Evolutionary conservation across 2,113 vertebrate genomes (phyloP), one percentile per base, ranked within the genome.

Genomic region (Scophthalmus maximus): DNA sequence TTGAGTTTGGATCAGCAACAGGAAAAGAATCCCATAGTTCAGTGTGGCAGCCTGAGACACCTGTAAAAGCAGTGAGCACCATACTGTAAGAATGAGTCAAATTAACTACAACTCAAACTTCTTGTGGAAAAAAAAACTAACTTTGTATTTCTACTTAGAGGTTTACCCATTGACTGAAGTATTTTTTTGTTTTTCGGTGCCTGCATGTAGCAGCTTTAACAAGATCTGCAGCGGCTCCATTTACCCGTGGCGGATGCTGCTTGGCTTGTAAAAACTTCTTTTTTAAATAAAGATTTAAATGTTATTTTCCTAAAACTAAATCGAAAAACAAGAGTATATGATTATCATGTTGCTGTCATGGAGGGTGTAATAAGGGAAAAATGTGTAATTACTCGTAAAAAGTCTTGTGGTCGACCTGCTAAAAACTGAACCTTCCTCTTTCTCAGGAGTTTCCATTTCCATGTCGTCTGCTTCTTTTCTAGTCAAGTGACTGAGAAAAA

Each of bases 371-470:
- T 64, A 46, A 52, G 51, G 27, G 32, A 30, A 8, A 63, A 65
- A 51, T 9, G 12, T 68, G 18, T 29, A 12, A 36, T 30, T 59
- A 26, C 30, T 68, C 62, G 36, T 52, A 30, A 6, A n/a, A 71
- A 30, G 67, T 82, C 23, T 51, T 81, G 57, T 55, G 47, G 71
- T 74, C 56, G 22, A 74, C 46, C 53, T 12, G 8, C 30, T 81
- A 3, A 73, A n/a, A 68, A 75, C 58, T 68, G 60, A 78, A 80
- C 69, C 74, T 75, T 83, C 87, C 88, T 78, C 79, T 88, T 88
- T 92, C 90, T 91, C 89, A 90, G 88, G 84, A 87, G 63, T 60
- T 84, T 57, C 51, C 51, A 68, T 51, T 78, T 68, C 65, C 79
- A 81, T 78, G 74, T 26, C 30, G 0, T 63, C 38, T 61, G 86